phyloP scores from a whole-genome alignment of 2,797 vertebrate genomes.

The Myotis vivesi region DNA sequence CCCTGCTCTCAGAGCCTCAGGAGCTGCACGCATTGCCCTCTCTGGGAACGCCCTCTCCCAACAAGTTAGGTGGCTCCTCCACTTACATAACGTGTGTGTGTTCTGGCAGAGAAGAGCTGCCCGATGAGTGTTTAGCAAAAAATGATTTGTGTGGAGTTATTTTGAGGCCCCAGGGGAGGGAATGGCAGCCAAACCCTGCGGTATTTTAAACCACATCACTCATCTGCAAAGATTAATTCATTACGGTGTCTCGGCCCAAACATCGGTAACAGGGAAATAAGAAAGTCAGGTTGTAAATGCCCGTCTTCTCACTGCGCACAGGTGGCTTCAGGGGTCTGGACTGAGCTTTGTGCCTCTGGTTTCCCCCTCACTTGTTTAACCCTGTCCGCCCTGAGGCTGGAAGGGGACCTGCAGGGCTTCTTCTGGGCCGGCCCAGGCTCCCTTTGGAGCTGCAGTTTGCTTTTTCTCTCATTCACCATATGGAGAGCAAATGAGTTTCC shows the following conservation, averaged over 20 bases:
- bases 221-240: constrained; percentile 78
- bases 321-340: constrained; percentile 13
- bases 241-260: constrained; percentile 62
- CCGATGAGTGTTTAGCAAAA: constrained; percentile 61
- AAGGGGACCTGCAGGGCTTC: accelerated
- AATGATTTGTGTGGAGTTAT: constrained; percentile 79
- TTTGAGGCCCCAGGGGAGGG: constrained; percentile 69
- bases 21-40: background rate
- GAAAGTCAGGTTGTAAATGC: constrained; percentile 13
- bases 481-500: background rate
- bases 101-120: constrained; percentile 57
- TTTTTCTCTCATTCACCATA: background rate
- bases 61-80: constrained; percentile 26
- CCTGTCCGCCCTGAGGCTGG: background rate
- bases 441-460: background rate
- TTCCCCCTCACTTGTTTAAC: background rate
- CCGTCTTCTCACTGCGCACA: background rate
- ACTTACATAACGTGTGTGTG: constrained; percentile 59
- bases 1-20: background rate
- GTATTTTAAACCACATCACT: constrained; percentile 79
- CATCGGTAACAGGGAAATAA: constrained; percentile 44
- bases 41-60: constrained; percentile 47
- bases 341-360: background rate
- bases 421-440: background rate
- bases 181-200: constrained; percentile 73